Evolutionary conservation across 2,797 vertebrate species (phyloP), one percentile per base, ranked within the genome.

Genomic region (Chrysocyon brachyurus): DNA sequence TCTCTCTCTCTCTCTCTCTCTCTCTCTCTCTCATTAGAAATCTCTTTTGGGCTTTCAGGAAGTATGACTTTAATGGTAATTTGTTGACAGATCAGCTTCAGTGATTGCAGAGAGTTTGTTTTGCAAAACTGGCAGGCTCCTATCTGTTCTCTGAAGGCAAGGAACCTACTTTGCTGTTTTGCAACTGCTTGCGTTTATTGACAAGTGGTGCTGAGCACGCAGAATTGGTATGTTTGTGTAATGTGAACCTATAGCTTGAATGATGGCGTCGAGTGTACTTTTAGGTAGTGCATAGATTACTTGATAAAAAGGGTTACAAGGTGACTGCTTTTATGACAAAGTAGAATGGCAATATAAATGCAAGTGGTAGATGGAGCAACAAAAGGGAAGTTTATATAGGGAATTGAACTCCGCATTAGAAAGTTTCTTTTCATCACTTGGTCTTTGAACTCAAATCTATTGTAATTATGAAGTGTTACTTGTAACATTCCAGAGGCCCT

Each of bases 221-320:
- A 99, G 98, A 99, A 98, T 97, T 54, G 97, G 98, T 97, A 98
- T 98, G 98, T 99, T 99, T 99, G 99, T 98, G 98, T 99, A 99
- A 99, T 99, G 98, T 99, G 99, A 98, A 98, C 97, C 98, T 99
- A 98, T 98, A 98, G 97, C 96, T 98, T 97, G 98, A 98, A 98
- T 97, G 83, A 98, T 97, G 98, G 98, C 98, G 98, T 97, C 95
- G 84, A 97, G 98, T 97, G 96, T 98, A 96, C 98, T 98, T 98
- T 98, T 93, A 98, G 98, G 97, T 97, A 95, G 98, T 95, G 93
- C 96, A 83, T 68, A 98, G 98, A 98, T 98, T 88, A 96, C 97
- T 98, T 98, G 98, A 99, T 99, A 98, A 98, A 98, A 98, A 97
- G 97, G 98, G 98, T 98, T 98, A 97, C 96, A 95, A 97, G 98